Evolutionary conservation across 2,888 invertebrate genomes (phyloP).

Genomic region (Caenorhabditis sinica): DNA sequence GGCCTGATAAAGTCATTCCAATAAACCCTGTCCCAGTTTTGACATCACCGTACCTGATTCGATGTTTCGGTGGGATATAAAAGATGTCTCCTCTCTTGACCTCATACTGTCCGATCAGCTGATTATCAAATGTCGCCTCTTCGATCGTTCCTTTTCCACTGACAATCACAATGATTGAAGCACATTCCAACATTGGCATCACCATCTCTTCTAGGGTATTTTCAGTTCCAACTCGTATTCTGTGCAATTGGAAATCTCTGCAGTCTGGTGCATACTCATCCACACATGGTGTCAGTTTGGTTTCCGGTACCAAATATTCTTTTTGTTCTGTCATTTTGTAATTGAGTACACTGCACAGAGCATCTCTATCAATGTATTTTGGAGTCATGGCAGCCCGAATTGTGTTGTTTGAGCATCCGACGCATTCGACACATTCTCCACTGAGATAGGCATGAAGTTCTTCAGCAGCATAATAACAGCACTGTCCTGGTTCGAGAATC

Average conservation of each 20-base stretch:
- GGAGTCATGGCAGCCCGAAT: constrained; percentile 97
- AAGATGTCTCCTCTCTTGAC: constrained; percentile 79
- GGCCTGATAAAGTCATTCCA: not conserved
- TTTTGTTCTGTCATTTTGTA: constrained; percentile 86
- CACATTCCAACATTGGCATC: constrained; percentile 80
- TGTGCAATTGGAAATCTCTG: constrained; percentile 81
- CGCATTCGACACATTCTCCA: constrained; percentile 98
- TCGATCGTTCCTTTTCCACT: constrained; percentile 75
- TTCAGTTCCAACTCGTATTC: constrained; percentile 70
- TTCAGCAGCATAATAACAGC: constrained; percentile 94
- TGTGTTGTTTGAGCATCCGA: constrained; percentile 99
- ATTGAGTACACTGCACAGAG: constrained; percentile 89
- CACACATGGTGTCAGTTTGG: constrained; percentile 69
- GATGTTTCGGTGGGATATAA: constrained; percentile 77
- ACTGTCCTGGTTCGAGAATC: constrained; percentile 91
- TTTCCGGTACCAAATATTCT: constrained; percentile 78
- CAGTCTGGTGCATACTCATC: constrained; percentile 82
- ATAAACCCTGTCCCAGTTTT: not conserved
- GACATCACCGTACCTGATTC: constrained; percentile 59
- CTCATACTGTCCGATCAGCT: constrained; percentile 50
- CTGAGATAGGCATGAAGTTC: constrained; percentile 96
- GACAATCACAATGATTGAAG: constrained; percentile 80
- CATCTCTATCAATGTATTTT: constrained; percentile 93
- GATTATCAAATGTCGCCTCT: constrained; percentile 51
- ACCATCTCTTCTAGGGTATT: constrained; percentile 38